phyloP scores from a whole-genome alignment of 2,888 invertebrate species.

The Papilio elwesi region DNA sequence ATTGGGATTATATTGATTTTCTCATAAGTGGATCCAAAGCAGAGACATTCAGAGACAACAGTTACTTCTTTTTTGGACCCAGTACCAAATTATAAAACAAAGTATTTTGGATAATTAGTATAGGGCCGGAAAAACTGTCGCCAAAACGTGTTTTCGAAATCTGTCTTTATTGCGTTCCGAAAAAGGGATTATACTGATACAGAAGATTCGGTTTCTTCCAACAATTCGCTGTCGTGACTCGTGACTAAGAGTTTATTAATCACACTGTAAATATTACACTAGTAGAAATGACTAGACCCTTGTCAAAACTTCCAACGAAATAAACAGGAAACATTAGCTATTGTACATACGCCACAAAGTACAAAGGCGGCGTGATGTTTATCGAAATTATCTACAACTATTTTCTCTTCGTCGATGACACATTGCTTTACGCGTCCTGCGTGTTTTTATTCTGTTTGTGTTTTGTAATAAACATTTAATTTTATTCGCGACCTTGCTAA shows the following conservation, averaged over 20 bases:
- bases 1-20: too few species aligned
- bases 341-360: not conserved
- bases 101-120: too few species aligned
- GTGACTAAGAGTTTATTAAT: constrained; percentile 13
- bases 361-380: constrained; percentile 4
- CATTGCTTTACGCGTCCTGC: constrained; percentile 23
- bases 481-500: constrained; percentile 22
- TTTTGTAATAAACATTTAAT: constrained; percentile 18
- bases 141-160: too few species aligned
- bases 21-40: too few species aligned
- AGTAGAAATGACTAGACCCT: not conserved
- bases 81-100: too few species aligned
- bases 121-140: too few species aligned
- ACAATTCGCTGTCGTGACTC: not conserved
- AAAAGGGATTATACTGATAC: too few species aligned
- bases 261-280: not conserved
- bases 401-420: constrained; percentile 18
- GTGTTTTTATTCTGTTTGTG: not conserved
- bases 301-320: constrained; percentile 2
- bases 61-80: too few species aligned
- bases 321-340: constrained; percentile 10
- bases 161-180: too few species aligned
- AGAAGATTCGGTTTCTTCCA: too few species aligned
- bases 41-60: too few species aligned
- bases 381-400: constrained; percentile 7